These are phyloP conservation scores for Tromatobia lineatoria DNA, from an alignment of 2,888 invertebrate species.

Conservation along the genomic window DNA sequence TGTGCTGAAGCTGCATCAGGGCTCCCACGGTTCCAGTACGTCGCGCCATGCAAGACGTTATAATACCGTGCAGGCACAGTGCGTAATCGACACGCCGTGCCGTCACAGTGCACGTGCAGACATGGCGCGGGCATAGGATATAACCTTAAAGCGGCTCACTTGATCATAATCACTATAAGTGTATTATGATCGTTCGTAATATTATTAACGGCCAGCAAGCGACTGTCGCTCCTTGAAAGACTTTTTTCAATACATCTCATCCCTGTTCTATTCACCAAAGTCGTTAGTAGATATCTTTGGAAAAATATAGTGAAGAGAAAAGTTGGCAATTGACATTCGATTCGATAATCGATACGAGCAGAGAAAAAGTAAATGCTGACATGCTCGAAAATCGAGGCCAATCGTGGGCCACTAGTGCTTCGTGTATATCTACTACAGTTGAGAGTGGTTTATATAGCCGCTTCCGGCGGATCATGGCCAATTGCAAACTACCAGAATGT, in stretches of 20 bases:
- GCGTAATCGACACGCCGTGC: no score
- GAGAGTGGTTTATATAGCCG: constrained; percentile 64
- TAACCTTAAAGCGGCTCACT: no score
- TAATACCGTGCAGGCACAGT: no score
- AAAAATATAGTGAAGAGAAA: constrained; percentile 39
- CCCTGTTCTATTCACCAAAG: background rate
- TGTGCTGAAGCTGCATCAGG: no score
- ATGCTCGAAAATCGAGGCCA: constrained; percentile 62
- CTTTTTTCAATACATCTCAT: constrained; percentile 14
- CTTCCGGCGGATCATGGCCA: constrained; percentile 11
- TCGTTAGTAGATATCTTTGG: constrained; percentile 13
- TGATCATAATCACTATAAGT: background rate
- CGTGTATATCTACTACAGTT: constrained; percentile 27
- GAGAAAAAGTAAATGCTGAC: constrained; percentile 63
- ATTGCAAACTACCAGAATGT: constrained; percentile 51
- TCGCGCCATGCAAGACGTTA: no score
- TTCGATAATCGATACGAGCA: constrained; percentile 65
- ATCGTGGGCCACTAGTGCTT: constrained; percentile 41
- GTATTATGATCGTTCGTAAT: background rate
- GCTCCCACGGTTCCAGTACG: no score
- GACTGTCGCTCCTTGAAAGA: background rate
- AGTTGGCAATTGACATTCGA: constrained; percentile 47
- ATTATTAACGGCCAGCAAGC: background rate
- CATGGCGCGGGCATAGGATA: no score
- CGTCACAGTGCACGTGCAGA: no score